These are phyloP conservation scores for Temnothorax rugatulus DNA, from an alignment of 2,888 invertebrate species.

Conservation along the genomic window DNA sequence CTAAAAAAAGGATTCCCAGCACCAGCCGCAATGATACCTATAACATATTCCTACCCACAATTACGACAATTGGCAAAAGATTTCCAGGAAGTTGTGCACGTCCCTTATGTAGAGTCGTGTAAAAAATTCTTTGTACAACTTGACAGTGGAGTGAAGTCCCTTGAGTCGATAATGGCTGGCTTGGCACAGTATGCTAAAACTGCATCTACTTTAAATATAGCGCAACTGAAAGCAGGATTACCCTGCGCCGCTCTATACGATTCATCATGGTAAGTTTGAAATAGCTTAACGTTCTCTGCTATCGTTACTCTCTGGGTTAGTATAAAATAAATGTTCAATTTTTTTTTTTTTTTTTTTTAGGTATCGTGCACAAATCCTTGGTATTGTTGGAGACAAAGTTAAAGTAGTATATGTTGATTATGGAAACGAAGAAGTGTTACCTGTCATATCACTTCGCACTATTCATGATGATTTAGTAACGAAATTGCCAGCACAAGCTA, in stretches of 20 bases:
- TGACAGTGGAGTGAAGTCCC: conserved; percentile 88
- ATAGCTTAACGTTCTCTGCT: not conserved
- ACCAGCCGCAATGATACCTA: conserved; percentile 25
- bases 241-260: conserved; percentile 94
- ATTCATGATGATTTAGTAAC: conserved; percentile 90
- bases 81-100: conserved; percentile 83
- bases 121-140: conserved; percentile 92
- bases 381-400: conserved; percentile 88
- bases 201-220: conserved; percentile 83
- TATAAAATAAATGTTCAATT: not conserved
- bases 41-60: conserved; percentile 68
- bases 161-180: conserved; percentile 90
- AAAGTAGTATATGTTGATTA: conserved; percentile 96
- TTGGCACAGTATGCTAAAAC: conserved; percentile 89
- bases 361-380: conserved; percentile 94
- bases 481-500: conserved; percentile 90
- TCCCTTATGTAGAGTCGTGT: conserved; percentile 91
- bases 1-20: conserved; percentile 84
- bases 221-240: conserved; percentile 88
- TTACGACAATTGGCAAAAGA: conserved; percentile 70
- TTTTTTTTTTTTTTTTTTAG: conserved; percentile 65
- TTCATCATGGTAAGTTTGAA: conserved; percentile 90
- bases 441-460: conserved; percentile 88
- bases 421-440: conserved; percentile 96
- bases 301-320: not conserved